phyloP scores from a whole-genome alignment of 2,113 vertebrate genomes.

The Corythaeola cristata region DNA sequence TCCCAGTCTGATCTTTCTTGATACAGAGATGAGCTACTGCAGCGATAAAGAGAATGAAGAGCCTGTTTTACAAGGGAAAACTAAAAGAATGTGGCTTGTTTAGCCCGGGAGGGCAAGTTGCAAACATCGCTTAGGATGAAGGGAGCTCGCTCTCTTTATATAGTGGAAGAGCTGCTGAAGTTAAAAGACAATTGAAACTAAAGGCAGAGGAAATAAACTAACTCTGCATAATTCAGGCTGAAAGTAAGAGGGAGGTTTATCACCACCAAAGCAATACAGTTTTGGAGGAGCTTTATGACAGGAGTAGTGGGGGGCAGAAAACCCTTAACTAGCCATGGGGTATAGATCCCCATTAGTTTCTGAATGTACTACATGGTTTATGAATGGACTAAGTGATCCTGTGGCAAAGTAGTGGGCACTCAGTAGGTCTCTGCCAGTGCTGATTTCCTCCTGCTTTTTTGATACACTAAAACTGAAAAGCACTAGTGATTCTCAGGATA shows the following conservation, averaged over 20 bases:
- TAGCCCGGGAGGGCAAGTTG: not conserved
- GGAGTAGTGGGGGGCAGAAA: not conserved
- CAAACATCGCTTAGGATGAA: not conserved
- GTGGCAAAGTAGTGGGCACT: not conserved
- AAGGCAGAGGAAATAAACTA: not conserved
- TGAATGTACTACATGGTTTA: not conserved
- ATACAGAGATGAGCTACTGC: not conserved
- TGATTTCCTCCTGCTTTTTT: not conserved
- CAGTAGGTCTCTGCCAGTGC: not conserved
- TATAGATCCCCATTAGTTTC: not conserved
- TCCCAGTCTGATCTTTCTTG: not conserved
- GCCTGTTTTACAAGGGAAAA: not conserved
- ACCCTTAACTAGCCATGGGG: not conserved
- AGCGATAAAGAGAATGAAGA: not conserved
- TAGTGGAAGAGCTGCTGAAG: not conserved
- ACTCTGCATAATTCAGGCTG: not conserved
- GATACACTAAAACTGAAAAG: not conserved
- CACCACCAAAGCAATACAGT: not conserved
- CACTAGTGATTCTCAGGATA: not conserved
- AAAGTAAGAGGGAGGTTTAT: not conserved
- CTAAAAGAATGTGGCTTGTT: not conserved
- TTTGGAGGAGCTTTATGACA: not conserved
- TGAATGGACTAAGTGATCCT: not conserved
- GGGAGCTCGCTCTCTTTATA: rapidly evolving
- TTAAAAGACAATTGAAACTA: not conserved